These are phyloP conservation scores for Caenorhabditis macrosperma DNA, from an alignment of 2,888 invertebrate species.

Conservation along the genomic window DNA sequence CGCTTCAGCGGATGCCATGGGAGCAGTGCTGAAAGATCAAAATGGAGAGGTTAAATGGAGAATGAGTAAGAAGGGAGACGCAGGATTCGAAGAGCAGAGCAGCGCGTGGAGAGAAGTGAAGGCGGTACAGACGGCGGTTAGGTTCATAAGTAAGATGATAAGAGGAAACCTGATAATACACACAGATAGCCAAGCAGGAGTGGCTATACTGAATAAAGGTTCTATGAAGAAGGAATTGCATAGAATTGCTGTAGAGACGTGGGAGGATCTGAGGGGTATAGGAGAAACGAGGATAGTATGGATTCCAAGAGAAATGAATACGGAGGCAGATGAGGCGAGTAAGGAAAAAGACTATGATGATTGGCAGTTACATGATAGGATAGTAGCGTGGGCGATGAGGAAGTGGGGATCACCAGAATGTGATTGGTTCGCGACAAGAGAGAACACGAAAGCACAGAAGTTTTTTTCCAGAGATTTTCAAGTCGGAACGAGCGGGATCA, in stretches of 20 bases:
- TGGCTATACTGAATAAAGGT: conserved; percentile 8
- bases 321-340: conserved; percentile 20
- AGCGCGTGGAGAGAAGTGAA: conserved; percentile 16
- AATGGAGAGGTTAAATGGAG: background rate
- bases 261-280: background rate
- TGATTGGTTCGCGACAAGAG: conserved; percentile 4
- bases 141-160: too few species aligned
- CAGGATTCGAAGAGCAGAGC: background rate
- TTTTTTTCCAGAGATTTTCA: conserved; percentile 8
- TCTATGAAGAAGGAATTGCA: conserved; percentile 13
- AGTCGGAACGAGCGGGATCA: background rate
- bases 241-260: background rate
- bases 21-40: background rate
- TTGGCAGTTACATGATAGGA: background rate
- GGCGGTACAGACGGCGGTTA: background rate
- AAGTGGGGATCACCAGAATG: background rate
- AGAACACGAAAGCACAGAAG: background rate
- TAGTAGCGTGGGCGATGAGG: background rate
- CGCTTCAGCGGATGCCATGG: background rate
- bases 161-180: background rate
- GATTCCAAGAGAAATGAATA: conserved; percentile 10
- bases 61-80: background rate
- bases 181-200: conserved; percentile 8
- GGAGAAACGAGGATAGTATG: background rate
- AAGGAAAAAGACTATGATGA: conserved; percentile 19